Percentiles rank a stretch among this genome's conserved stretches.
Conservation (phyloP, 2,888 invertebrate species). For the Torymus tubicola region DNA sequence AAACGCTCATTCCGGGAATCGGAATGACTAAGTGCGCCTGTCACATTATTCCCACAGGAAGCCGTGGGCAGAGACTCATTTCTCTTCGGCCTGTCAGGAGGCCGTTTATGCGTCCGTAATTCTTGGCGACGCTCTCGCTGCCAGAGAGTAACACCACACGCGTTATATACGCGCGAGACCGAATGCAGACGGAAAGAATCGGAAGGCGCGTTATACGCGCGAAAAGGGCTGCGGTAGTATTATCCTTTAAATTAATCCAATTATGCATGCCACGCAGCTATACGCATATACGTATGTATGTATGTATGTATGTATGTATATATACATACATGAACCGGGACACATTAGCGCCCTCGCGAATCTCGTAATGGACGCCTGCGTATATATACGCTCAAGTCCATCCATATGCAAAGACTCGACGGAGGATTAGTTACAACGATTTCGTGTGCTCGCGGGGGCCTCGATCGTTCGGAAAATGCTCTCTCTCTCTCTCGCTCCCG, state of each 20-base stretch:
- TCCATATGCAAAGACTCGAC: slow-evolving; percentile 68
- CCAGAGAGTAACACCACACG: neutral
- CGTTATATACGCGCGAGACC: neutral
- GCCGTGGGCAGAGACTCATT: slow-evolving; percentile 55
- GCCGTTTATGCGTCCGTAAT: slow-evolving; percentile 54
- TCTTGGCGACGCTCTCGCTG: slow-evolving; percentile 24
- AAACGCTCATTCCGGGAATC: slow-evolving; percentile 52
- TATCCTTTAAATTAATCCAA: slow-evolving; percentile 73
- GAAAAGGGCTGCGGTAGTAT: slow-evolving; percentile 57
- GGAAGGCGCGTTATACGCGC: slow-evolving; percentile 3
- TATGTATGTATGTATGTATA: too few relatives aligned
- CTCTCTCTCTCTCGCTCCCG: slow-evolving; percentile 54
- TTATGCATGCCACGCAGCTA: slow-evolving; percentile 66
- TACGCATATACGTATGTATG: too few relatives aligned
- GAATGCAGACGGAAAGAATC: slow-evolving; percentile 14
- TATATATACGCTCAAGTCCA: slow-evolving; percentile 53
- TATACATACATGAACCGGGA: slow-evolving; percentile 60
- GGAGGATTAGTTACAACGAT: slow-evolving; percentile 67
- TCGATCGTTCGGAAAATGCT: slow-evolving; percentile 59
- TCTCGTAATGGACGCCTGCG: slow-evolving; percentile 63
- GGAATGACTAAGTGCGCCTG: slow-evolving; percentile 50
- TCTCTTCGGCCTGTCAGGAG: slow-evolving; percentile 53
- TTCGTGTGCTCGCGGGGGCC: slow-evolving; percentile 46
- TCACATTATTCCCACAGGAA: slow-evolving; percentile 56
- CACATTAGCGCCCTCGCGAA: slow-evolving; percentile 64